Base-by-base conservation (phyloP, 2,113 vertebrate genomes). In the Typhlomys cinereus region DNA sequence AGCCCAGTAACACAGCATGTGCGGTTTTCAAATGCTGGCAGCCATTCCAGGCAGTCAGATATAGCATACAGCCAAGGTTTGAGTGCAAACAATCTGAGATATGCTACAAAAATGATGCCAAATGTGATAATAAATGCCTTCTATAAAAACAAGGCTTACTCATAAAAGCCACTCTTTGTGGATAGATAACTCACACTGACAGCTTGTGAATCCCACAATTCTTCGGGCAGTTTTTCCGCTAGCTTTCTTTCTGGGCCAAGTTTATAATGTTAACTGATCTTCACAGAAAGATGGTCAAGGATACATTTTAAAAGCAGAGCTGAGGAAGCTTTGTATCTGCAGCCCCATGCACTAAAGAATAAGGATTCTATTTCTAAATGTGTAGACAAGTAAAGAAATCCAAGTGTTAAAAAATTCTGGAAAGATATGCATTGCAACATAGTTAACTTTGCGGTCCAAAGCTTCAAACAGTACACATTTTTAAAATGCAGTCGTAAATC, bases 111-210 rank as follows among this genome's bases (percentile, higher is more conserved):
- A 94, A 62, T 81, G 54, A 84, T 93, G 62, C 66, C 48, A 76
- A 90, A 92, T 80, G 34, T 50, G 41, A 80, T 84, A 94, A 91
- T 64, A 93, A 89, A 84, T 83, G 41, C 11, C 66, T 94, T 89
- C 54, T 76, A 82, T 91, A 93, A 93, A 95, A 93, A 64, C 70
- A 84, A 89, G 73, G 59, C 57, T 92, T 85, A 92, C 25, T 90
- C 79, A 89, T 85, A 92, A 95, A 88, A 94, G 39, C 52, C 21
- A 80, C 79, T 88, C 14, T 93, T 83, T 88, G 61, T 87, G 61
- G 29, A 86, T n/a, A 84, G 41, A 96, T 89, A 91, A 62, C 52
- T 90, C 73, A 85, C 12, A 29, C 31, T 62, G 83, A 90, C 74
- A 92, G 46, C 64, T 92, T 93, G 23, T 93, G 86, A 89, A 93